Conservation (phyloP, 2,797 vertebrate species). For the Geotrypetes seraphini region DNA sequence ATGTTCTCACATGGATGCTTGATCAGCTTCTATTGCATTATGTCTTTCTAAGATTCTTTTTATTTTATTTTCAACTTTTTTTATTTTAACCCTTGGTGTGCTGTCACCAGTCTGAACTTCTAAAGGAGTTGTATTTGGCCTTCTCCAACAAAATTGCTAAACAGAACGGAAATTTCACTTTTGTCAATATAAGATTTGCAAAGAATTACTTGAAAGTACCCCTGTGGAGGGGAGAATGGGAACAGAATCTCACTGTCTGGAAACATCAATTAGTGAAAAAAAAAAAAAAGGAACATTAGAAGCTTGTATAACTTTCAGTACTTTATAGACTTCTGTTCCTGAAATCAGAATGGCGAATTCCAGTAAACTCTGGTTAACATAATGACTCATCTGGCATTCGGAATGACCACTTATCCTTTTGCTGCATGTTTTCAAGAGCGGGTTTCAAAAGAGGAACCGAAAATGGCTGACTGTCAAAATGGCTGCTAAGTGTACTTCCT, state of each 20-base stretch:
- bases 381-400: constrained; percentile 21
- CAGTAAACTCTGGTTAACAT: constrained; percentile 20
- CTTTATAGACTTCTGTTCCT: constrained; percentile 14
- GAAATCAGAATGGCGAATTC: constrained; percentile 22
- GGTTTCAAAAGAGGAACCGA: constrained; percentile 35
- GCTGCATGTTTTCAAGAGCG: neutral
- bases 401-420: constrained; percentile 6
- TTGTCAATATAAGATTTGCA: neutral
- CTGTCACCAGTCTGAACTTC: neutral
- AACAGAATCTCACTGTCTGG: neutral
- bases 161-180: neutral
- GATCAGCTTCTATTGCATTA: neutral
- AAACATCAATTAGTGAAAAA: neutral
- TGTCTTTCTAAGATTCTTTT: neutral
- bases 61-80: neutral
- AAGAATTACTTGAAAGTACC: constrained; percentile 8
- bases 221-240: constrained; percentile 2
- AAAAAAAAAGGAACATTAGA: neutral
- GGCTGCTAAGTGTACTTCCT: constrained; percentile 35
- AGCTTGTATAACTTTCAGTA: neutral
- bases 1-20: neutral
- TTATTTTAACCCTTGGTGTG: neutral
- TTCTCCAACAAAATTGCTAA: too few relatives aligned
- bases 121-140: neutral
- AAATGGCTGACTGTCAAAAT: constrained; percentile 37